Percentiles rank a stretch among this genome's conserved stretches.
Conservation (phyloP, 2,888 invertebrate species). For the Apodemia hepburni region DNA sequence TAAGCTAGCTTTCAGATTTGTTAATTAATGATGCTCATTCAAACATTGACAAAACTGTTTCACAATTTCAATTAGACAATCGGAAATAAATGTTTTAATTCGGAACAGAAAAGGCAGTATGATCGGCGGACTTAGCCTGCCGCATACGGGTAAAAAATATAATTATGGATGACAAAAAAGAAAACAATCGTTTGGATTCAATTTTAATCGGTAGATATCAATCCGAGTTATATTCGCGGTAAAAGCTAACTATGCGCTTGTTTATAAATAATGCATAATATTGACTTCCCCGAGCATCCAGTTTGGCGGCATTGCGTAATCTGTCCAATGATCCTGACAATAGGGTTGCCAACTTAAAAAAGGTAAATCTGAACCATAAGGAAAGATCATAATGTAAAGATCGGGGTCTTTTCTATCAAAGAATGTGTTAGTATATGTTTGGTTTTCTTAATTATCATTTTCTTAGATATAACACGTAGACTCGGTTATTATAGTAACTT, state of each 20-base stretch:
- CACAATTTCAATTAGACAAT: no score
- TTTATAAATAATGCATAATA: constrained; percentile 66
- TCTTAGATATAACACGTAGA: no score
- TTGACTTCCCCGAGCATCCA: constrained; percentile 61
- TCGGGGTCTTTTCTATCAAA: neutral
- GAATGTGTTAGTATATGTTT: neutral
- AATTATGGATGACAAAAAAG: constrained; percentile 4
- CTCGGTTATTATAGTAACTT: no score
- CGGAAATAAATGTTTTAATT: neutral
- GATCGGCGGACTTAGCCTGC: neutral
- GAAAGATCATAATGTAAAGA: neutral
- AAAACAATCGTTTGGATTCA: constrained; percentile 6
- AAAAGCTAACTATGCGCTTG: constrained; percentile 40
- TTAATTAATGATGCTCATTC: no score
- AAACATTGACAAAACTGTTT: no score
- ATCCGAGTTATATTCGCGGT: constrained; percentile 31
- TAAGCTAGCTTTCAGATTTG: no score
- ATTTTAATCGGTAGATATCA: constrained; percentile 20
- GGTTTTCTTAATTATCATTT: no score
- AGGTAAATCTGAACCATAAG: neutral
- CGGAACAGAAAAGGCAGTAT: neutral
- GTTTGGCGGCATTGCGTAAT: constrained; percentile 74
- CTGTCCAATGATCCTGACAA: constrained; percentile 66
- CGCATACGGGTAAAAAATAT: neutral
- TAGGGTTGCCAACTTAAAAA: neutral